A percentile compares a stretch with the other conserved stretches of the same genome.
phyloP scores from a whole-genome alignment of 2,797 vertebrate genomes.

The Pseudopleuronectes americanus region DNA sequence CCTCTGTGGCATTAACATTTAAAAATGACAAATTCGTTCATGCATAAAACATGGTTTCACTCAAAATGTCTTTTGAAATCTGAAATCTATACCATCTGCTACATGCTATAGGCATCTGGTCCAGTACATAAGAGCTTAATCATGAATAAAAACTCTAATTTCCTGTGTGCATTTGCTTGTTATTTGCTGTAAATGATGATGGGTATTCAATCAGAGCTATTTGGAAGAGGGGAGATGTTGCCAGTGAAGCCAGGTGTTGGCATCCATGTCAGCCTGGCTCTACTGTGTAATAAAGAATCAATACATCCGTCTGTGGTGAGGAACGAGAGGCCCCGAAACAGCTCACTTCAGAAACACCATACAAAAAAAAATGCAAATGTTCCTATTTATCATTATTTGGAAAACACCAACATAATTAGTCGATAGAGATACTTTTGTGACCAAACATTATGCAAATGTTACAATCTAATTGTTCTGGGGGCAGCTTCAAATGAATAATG shows the following conservation, averaged over 20 bases:
- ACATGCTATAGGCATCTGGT: neutral
- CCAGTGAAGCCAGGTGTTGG: conserved; percentile 64
- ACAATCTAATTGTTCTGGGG: conserved; percentile 71
- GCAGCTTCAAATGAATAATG: conserved; percentile 78
- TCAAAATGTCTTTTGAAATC: conserved; percentile 16
- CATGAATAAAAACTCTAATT: conserved; percentile 31
- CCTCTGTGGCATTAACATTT: neutral
- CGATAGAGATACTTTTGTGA: conserved; percentile 72
- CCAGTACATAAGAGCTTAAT: conserved; percentile 21
- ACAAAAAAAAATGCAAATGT: conserved; percentile 32
- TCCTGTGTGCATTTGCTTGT: conserved; percentile 43
- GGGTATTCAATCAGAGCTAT: conserved; percentile 69
- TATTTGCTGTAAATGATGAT: conserved; percentile 62
- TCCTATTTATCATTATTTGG: conserved; percentile 62
- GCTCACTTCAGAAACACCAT: conserved; percentile 33
- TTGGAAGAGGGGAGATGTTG: conserved; percentile 58
- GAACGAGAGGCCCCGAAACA: conserved; percentile 36
- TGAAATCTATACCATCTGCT: conserved; percentile 16
- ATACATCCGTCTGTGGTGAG: conserved; percentile 67
- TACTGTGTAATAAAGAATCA: conserved; percentile 58
- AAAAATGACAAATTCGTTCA: neutral
- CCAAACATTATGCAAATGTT: conserved; percentile 77
- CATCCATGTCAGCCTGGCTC: conserved; percentile 48
- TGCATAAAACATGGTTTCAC: conserved; percentile 3
- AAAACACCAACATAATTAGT: conserved; percentile 73